These are phyloP conservation scores for Yponomeuta sedellus DNA, from an alignment of 2,888 invertebrate genomes.

Conservation along the genomic window DNA sequence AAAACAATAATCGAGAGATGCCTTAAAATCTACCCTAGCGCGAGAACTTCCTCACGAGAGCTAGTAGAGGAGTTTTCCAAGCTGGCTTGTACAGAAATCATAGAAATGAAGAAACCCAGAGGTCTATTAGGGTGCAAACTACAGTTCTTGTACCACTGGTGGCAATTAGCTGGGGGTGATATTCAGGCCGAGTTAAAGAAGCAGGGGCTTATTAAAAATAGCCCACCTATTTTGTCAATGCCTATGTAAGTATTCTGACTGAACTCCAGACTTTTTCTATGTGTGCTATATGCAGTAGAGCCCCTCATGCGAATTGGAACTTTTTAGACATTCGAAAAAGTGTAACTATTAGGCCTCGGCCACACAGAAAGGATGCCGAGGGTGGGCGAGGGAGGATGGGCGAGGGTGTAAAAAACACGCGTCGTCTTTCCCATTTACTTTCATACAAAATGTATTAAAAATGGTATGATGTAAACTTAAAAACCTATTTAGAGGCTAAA, in stretches of 20 bases:
- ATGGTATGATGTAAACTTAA: too few relatives aligned
- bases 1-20: constrained; percentile 82
- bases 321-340: too few relatives aligned
- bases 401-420: too few relatives aligned
- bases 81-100: constrained; percentile 51
- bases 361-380: too few relatives aligned
- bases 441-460: too few relatives aligned
- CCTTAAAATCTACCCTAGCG: constrained; percentile 80
- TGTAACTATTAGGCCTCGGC: too few relatives aligned
- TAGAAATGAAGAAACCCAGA: constrained; percentile 57
- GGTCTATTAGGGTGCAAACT: constrained; percentile 76
- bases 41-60: constrained; percentile 72
- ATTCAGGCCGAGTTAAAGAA: constrained; percentile 92
- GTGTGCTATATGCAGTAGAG: too few relatives aligned
- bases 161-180: constrained; percentile 97
- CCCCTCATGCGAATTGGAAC: too few relatives aligned
- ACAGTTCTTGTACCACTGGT: constrained; percentile 93
- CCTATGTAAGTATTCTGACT: constrained; percentile 77
- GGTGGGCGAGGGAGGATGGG: too few relatives aligned
- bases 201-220: constrained; percentile 91
- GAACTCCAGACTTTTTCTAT: neutral
- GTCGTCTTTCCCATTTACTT: too few relatives aligned
- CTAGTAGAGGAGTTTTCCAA: constrained; percentile 66
- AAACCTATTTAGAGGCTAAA: too few relatives aligned
- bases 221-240: constrained; percentile 87